These are phyloP conservation scores for Amphimallon solstitiale DNA, from an alignment of 2,888 invertebrate species.

Conservation along the genomic window DNA sequence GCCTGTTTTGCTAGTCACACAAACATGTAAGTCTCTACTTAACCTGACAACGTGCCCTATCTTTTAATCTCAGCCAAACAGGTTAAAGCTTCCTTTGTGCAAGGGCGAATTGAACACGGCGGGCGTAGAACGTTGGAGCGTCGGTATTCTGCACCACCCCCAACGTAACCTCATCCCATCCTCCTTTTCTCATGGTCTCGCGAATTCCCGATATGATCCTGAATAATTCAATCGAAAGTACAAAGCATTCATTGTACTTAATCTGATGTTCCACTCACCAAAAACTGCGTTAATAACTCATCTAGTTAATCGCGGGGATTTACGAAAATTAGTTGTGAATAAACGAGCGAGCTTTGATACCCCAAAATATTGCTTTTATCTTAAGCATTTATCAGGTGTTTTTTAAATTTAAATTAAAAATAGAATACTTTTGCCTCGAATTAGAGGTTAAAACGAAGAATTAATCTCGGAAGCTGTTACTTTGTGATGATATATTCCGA, in stretches of 20 bases:
- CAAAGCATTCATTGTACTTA: conserved; percentile 16
- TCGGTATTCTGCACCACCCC: neutral
- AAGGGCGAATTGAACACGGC: conserved; percentile 2
- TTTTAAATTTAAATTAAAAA: no score
- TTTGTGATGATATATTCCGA: no score
- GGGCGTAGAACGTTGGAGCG: neutral
- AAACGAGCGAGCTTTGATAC: no score
- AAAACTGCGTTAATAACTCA: conserved; percentile 10
- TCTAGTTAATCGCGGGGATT: neutral
- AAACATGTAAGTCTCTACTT: conserved; percentile 39
- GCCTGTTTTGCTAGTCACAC: conserved; percentile 37
- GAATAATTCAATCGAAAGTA: conserved; percentile 22
- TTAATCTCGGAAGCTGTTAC: no score
- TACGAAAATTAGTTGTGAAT: no score
- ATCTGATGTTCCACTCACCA: conserved; percentile 17
- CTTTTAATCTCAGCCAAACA: conserved; percentile 42
- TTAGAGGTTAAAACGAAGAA: no score
- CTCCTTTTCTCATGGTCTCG: neutral
- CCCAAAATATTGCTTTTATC: no score
- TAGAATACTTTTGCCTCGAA: no score
- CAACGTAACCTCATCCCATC: neutral
- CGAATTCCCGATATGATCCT: neutral
- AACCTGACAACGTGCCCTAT: conserved; percentile 40
- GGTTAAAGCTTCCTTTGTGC: conserved; percentile 41
- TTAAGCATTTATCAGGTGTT: no score